Base-by-base conservation (phyloP, 1,140 invertebrate species). In the Hermetia illucens region DNA sequence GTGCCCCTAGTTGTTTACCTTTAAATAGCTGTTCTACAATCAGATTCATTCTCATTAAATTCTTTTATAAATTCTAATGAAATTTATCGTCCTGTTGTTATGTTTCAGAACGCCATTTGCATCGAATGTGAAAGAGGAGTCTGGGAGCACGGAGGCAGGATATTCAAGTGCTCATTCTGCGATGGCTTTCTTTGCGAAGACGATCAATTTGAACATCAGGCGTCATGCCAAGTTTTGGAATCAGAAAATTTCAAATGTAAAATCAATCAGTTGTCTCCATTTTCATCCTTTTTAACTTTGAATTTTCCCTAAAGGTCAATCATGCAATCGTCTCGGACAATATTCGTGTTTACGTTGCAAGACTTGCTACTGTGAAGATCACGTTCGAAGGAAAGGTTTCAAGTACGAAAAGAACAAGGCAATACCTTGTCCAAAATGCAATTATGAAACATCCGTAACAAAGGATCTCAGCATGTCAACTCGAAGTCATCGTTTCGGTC, bases 161-260 rank as follows among this genome's bases (percentile, higher is more conserved):
- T 96, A 44, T 96, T 92, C 56, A 77, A 77, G 46, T 97, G 92
- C 61, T 89, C 84, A 32, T 96, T 90, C 62, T 96, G 92, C 57
- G 64, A 77, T 49, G 83, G 77, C 37, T 92, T 82, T 55, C 69
- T 97, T 1, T 97, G 92, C 65, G 92, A 97, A 66, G 92, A 97
- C 66, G 92, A 97, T 64, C 92, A 97, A 63, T 96, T 97, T 71
- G 92, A 97, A 58, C 92, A 97, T 66, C 92, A 97, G 68, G 92
- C 92, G 6, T 93, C 86, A 1, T 97, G 92, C 59, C 91, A 94
- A 69, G 82, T 92, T 32, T 61, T 97, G 2, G 91, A 96, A 53
- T 80, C 87, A 3, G 91, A 86, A 58, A 90, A 72, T 52, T 92
- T 82, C 52, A 96, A 96, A 70, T 96, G 91, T 87, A 69, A 74